Evolutionary conservation across 1,140 invertebrate species (phyloP).

Genomic region (Artemia franciscana): DNA sequence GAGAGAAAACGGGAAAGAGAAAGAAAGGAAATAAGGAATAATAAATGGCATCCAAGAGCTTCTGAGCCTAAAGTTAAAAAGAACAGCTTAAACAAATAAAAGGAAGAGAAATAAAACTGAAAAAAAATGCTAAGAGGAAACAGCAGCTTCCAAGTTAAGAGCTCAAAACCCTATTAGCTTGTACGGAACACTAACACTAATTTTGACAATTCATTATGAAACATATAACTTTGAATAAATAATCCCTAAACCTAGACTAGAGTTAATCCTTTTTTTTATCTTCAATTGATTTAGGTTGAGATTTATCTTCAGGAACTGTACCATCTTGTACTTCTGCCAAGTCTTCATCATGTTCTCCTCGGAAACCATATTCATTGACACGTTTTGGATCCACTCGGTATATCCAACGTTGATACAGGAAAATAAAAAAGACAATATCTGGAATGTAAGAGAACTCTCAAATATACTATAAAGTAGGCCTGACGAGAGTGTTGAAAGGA

Average conservation of each 20-base stretch:
- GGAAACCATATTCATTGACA: constrained; percentile 85
- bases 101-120: no score
- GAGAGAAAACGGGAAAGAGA: no score
- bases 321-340: constrained; percentile 11
- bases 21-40: no score
- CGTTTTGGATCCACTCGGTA: constrained; percentile 83
- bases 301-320: constrained; percentile 6
- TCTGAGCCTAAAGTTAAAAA: no score
- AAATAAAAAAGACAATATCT: constrained; percentile 96
- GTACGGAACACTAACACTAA: no score
- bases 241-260: not conserved
- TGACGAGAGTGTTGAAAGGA: not conserved
- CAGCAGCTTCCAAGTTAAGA: no score
- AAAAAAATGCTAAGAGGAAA: no score
- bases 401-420: constrained; percentile 93
- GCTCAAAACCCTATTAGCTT: no score
- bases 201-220: not conserved
- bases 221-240: not conserved
- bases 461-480: not conserved
- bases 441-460: constrained; percentile 20
- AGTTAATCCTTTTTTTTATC: constrained; percentile 21
- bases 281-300: constrained; percentile 15
- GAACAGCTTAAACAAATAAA: no score
- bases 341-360: constrained; percentile 22
- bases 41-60: no score